phyloP scores from a whole-genome alignment of 2,888 invertebrate species.

The Congeria kusceri region DNA sequence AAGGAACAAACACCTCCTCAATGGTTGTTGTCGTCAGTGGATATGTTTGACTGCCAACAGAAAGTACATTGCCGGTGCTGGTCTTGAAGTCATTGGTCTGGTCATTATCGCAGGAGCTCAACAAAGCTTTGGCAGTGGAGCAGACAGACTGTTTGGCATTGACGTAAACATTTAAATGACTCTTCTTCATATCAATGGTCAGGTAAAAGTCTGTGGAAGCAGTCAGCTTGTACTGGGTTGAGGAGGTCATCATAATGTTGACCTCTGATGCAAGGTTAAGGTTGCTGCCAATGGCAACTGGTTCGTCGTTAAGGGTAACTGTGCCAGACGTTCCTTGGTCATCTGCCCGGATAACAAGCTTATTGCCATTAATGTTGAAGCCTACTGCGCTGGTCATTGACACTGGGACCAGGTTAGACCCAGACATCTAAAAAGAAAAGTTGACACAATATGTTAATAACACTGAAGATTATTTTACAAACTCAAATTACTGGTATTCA shows the following conservation, averaged over 20 bases:
- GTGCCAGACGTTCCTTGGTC: conserved; percentile 32
- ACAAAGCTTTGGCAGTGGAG: conserved; percentile 48
- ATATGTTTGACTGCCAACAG: conserved; percentile 27
- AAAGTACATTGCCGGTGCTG: conserved; percentile 45
- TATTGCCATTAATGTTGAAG: conserved; percentile 42
- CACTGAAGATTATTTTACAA: too few species aligned
- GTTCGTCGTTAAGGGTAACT: conserved; percentile 52
- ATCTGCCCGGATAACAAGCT: conserved; percentile 54
- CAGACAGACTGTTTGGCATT: conserved; percentile 48
- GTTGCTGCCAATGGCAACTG: conserved; percentile 45
- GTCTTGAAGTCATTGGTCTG: conserved; percentile 64
- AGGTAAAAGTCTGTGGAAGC: conserved; percentile 48
- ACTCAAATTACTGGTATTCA: too few species aligned
- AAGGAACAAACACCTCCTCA: conserved; percentile 65
- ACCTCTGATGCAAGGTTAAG: conserved; percentile 44
- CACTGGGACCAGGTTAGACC: conserved; percentile 51
- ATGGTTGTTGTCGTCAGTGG: conserved; percentile 59
- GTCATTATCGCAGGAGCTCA: conserved; percentile 67
- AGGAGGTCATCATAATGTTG: conserved; percentile 40
- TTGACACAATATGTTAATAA: too few species aligned
- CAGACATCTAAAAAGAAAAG: conserved; percentile 39
- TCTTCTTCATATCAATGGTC: conserved; percentile 58
- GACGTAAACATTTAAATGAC: conserved; percentile 52
- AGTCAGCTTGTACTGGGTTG: conserved; percentile 53
- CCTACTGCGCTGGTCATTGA: conserved; percentile 55